A percentile compares a stretch with the other conserved stretches of the same genome.
Evolutionary conservation across 2,797 vertebrate genomes (phyloP).

Genomic region (Sebastiscus albofasciatus): DNA sequence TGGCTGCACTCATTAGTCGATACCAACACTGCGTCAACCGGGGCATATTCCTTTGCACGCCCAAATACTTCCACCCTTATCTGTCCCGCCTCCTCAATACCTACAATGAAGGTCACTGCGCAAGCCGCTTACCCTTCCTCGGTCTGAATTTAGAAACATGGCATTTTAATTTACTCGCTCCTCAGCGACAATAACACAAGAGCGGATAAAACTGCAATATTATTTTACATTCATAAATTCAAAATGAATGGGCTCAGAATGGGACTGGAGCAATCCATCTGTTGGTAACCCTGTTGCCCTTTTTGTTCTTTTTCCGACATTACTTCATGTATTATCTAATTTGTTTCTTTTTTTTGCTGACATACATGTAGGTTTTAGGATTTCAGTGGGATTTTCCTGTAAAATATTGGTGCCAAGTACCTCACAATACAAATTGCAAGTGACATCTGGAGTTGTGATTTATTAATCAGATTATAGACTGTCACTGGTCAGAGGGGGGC

Average conservation of each 20-base stretch:
- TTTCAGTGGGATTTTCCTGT: background rate
- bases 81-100: conserved; percentile 22
- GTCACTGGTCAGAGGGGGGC: conserved; percentile 29
- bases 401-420: background rate
- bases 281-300: background rate
- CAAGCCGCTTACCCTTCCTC: conserved; percentile 29
- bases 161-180: conserved; percentile 37
- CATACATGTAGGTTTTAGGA: background rate
- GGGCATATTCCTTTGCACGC: conserved; percentile 17
- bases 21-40: conserved; percentile 7
- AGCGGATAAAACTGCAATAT: conserved; percentile 31
- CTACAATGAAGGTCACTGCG: conserved; percentile 53
- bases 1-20: conserved; percentile 24
- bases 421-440: conserved; percentile 1
- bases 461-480: conserved; percentile 60
- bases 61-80: conserved; percentile 27
- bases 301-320: conserved; percentile 15
- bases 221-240: conserved; percentile 42
- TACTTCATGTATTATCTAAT: background rate
- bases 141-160: conserved; percentile 47
- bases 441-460: conserved; percentile 54
- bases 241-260: conserved; percentile 20
- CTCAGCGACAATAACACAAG: conserved; percentile 28
- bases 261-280: conserved; percentile 5
- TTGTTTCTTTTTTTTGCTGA: background rate